These are phyloP conservation scores for Epinotia brunnichana DNA, from an alignment of 2,888 invertebrate genomes.

Conservation along the genomic window DNA sequence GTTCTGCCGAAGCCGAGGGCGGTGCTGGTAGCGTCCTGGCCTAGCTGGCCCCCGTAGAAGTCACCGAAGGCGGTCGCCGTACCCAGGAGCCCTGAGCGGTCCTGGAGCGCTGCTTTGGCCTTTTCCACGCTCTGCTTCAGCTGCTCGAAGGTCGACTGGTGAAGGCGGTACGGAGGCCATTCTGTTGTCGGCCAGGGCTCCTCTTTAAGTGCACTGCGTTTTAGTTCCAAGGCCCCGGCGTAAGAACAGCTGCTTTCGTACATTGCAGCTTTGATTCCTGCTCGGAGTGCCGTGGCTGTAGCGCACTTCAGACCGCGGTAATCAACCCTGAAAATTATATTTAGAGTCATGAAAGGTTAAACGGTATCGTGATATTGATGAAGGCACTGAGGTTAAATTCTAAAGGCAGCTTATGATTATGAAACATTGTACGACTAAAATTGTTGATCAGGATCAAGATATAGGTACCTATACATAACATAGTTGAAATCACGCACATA, in stretches of 20 bases:
- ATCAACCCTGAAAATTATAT: slow-evolving; percentile 65
- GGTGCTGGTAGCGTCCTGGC: slow-evolving; percentile 67
- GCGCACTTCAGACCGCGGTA: slow-evolving; percentile 75
- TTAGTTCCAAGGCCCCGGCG: slow-evolving; percentile 91
- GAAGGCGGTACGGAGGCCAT: slow-evolving; percentile 91
- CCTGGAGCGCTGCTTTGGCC: slow-evolving; percentile 93
- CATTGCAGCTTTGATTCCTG: slow-evolving; percentile 85
- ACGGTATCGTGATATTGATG: neutral
- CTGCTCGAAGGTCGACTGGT: slow-evolving; percentile 94
- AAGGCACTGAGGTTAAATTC: too few species aligned
- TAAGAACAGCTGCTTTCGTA: slow-evolving; percentile 97
- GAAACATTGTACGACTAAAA: too few species aligned
- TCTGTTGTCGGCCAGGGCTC: slow-evolving; percentile 86
- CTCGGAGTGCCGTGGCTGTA: slow-evolving; percentile 64
- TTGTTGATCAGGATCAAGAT: too few species aligned
- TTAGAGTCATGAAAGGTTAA: neutral
- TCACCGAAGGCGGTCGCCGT: slow-evolving; percentile 89
- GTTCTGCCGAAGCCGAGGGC: slow-evolving; percentile 72
- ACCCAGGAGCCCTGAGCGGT: slow-evolving; percentile 87
- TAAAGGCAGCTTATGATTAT: too few species aligned
- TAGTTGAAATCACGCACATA: too few species aligned
- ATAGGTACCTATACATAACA: too few species aligned
- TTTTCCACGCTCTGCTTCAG: slow-evolving; percentile 95
- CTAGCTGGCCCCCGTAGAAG: slow-evolving; percentile 83
- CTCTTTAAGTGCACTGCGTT: slow-evolving; percentile 85